Base-by-base conservation (phyloP, 2,797 vertebrate species). In the Avahi laniger region DNA sequence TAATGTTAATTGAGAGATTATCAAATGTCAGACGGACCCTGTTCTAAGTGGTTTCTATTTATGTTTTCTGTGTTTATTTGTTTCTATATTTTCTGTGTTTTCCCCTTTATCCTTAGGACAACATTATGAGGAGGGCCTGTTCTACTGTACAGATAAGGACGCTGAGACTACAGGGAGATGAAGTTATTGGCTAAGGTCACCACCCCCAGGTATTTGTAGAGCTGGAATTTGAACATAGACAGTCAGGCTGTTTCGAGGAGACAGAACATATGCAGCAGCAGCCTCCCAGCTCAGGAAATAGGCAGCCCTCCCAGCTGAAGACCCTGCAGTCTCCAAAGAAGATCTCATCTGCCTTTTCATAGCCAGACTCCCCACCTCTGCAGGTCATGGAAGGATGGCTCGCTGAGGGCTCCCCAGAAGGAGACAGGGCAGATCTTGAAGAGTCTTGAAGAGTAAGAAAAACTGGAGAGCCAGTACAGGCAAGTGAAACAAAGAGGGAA, bases 1-100 rank as follows among this genome's bases (percentile, higher is more conserved):
- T 54, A 7, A 14, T 57, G 82, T 91, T 95, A 88, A 94, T 4
- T 86, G 86, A 93, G 65, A 95, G n/a, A 94, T 78, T 89, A 76
- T 84, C 89, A 72, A 86, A 76, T 65, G 50, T 35, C 63, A 93
- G 43, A 20, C 15, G 81, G 17, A 18, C 8, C 20, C 46, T 24
- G 2, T 59, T 78, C 81, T 88, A 30, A 87, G n/a, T 72, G 41
- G 8, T 50, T 88, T 97, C 61, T 46, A 26, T n/a, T 48, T 70
- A 72, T 24, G 13, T 52, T 73, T 86, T 48, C 20, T 41, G 15
- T 61, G 12, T 33, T 89, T 35, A 2, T 43, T 28, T 76, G 24
- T 61, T 72, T 72, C 89, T 59, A 1, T 33, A 80, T 89, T 96
- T 86, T 75, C 46, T 61, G 1, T 59, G 28, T 65, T 72, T 93